Percentiles rank a stretch among this genome's conserved stretches.
phyloP scores from a whole-genome alignment of 2,113 vertebrate genomes.

The Cyprinodon variegatus region DNA sequence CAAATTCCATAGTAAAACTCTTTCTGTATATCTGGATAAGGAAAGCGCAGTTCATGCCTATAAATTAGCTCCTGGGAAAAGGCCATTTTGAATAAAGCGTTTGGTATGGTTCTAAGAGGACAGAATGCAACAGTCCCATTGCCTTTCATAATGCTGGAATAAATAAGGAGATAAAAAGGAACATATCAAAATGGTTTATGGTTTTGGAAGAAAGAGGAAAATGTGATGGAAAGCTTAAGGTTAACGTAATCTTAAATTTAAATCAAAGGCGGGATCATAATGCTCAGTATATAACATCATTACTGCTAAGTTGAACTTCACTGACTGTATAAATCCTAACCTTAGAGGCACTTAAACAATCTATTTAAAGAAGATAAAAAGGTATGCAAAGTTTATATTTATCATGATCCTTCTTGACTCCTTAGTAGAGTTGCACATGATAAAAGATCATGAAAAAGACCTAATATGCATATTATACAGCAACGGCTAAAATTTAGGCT shows the following conservation, averaged over 20 bases:
- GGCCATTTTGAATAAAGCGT: slow-evolving; percentile 51
- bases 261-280: background rate
- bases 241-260: slow-evolving; percentile 14
- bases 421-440: too few relatives aligned
- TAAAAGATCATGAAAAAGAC: too few relatives aligned
- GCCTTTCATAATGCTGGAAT: slow-evolving; percentile 34
- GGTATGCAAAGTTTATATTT: background rate
- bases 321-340: background rate
- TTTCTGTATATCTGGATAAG: slow-evolving; percentile 34
- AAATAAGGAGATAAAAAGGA: slow-evolving; percentile 32
- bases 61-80: slow-evolving; percentile 39
- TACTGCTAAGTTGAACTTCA: background rate
- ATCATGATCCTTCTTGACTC: too few relatives aligned
- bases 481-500: too few relatives aligned
- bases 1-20: slow-evolving; percentile 28
- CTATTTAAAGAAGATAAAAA: background rate
- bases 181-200: background rate
- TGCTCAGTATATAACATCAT: background rate
- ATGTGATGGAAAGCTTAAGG: slow-evolving; percentile 33
- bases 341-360: background rate
- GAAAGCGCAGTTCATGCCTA: slow-evolving; percentile 13
- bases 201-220: background rate
- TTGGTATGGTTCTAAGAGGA: slow-evolving; percentile 45
- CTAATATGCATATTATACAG: too few relatives aligned
- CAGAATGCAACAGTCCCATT: slow-evolving; percentile 10